Conservation (phyloP, 2,113 vertebrate genomes). For the Stegostoma tigrinum region DNA sequence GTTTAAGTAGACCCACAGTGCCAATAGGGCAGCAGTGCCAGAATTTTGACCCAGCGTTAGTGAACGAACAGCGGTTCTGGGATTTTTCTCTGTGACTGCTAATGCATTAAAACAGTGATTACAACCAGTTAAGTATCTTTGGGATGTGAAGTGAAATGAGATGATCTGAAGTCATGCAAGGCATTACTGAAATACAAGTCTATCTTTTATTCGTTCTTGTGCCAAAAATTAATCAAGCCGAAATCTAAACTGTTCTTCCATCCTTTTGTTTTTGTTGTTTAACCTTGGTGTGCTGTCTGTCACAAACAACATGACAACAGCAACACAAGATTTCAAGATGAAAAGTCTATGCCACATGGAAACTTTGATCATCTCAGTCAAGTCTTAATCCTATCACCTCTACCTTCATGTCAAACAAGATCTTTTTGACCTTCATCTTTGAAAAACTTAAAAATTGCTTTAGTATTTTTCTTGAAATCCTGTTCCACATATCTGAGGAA, state of each 20-base stretch:
- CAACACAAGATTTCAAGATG: neutral
- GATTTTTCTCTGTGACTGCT: neutral
- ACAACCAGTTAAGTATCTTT: neutral
- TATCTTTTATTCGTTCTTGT: neutral
- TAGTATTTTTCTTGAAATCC: neutral
- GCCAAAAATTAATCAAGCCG: neutral
- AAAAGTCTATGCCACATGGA: neutral
- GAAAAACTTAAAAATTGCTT: neutral
- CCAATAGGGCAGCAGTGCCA: no score
- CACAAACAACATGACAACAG: neutral
- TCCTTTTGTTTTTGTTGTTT: neutral
- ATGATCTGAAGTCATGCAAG: neutral
- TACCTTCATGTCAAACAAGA: neutral
- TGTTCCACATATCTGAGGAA: neutral
- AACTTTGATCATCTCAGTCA: neutral
- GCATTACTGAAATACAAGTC: neutral
- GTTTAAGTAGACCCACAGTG: no score
- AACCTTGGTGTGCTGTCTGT: neutral
- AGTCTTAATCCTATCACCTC: neutral
- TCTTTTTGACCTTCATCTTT: neutral
- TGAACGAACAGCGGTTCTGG: neutral
- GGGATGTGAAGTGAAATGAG: neutral
- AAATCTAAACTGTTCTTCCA: neutral
- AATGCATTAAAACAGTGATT: neutral
- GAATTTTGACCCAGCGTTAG: no score